A percentile compares a stretch with the other conserved stretches of the same genome.
Evolutionary conservation across 2,888 invertebrate species (phyloP).

Genomic region (Drosophila subsilvestris): DNA sequence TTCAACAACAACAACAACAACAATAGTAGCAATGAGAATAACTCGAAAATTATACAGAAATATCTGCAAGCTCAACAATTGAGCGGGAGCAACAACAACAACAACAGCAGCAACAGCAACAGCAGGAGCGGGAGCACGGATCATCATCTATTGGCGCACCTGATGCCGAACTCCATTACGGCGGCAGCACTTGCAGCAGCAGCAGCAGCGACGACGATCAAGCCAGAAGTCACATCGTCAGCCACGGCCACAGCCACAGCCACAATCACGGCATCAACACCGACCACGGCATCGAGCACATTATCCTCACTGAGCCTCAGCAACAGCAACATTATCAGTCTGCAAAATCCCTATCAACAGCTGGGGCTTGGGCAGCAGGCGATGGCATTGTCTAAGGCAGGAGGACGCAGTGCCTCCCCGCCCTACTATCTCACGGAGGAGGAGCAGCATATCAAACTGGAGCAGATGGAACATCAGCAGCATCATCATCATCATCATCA

Average conservation of each 20-base stretch:
- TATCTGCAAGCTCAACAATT: constrained; percentile 81
- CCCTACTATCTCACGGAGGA: constrained; percentile 58
- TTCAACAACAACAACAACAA: constrained; percentile 72
- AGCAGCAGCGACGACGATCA: constrained; percentile 61
- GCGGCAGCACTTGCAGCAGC: constrained; percentile 60
- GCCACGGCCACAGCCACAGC: constrained; percentile 40
- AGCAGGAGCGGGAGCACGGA: constrained; percentile 53
- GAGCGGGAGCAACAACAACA: constrained; percentile 61
- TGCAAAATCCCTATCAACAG: constrained; percentile 70
- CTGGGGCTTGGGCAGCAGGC: constrained; percentile 61
- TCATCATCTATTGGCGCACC: constrained; percentile 66
- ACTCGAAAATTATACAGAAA: constrained; percentile 80
- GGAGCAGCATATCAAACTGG: constrained; percentile 54
- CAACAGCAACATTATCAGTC: constrained; percentile 69
- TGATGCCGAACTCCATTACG: constrained; percentile 73
- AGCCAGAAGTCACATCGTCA: constrained; percentile 56
- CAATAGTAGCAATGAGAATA: constrained; percentile 65
- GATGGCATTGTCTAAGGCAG: constrained; percentile 64
- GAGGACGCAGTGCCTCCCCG: constrained; percentile 47
- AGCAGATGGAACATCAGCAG: constrained; percentile 52
- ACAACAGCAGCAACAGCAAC: constrained; percentile 49
- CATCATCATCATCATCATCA: constrained; percentile 64
- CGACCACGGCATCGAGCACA: constrained; percentile 74
- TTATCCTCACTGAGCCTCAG: constrained; percentile 68
- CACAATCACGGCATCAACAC: constrained; percentile 63